These are phyloP conservation scores for Hydrocynus forskahlii DNA, from an alignment of 2,797 vertebrate genomes.

Conservation along the genomic window DNA sequence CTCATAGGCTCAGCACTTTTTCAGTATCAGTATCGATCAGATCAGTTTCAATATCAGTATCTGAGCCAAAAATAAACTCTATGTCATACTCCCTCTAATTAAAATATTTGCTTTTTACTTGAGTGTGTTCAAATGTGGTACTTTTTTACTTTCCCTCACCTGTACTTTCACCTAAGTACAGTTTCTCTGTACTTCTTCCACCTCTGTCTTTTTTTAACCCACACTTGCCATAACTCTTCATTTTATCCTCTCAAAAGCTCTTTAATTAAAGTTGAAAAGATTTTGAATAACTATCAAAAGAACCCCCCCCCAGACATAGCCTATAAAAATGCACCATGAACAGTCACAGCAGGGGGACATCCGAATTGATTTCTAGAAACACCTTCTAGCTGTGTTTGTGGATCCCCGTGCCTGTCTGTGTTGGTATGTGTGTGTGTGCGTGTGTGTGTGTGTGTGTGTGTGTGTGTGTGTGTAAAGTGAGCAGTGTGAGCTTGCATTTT, in stretches of 20 bases:
- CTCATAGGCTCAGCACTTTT: too few species aligned
- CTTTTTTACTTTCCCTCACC: too few species aligned
- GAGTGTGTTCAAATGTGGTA: too few species aligned
- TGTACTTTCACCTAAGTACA: too few species aligned
- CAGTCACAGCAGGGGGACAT: constrained; percentile 5
- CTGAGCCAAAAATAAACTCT: too few species aligned
- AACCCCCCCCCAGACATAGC: not conserved
- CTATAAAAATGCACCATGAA: not conserved
- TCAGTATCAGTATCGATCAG: too few species aligned
- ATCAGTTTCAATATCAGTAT: too few species aligned
- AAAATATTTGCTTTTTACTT: too few species aligned
- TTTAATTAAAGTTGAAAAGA: constrained; percentile 27
- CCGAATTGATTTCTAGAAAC: constrained; percentile 45
- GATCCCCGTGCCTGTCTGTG: constrained; percentile 39
- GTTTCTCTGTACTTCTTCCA: too few species aligned
- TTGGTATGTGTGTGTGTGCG: constrained; percentile 34
- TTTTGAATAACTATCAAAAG: not conserved
- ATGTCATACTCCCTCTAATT: too few species aligned
- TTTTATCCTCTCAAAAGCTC: not conserved
- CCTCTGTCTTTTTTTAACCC: not conserved
- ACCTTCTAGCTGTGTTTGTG: constrained; percentile 21
- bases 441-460: constrained; percentile 43
- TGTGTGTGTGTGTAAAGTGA: not conserved
- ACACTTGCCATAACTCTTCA: not conserved
- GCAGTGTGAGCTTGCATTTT: constrained; percentile 29